Conservation (phyloP, 2,888 invertebrate species). For the Balanococcus diminutus region DNA sequence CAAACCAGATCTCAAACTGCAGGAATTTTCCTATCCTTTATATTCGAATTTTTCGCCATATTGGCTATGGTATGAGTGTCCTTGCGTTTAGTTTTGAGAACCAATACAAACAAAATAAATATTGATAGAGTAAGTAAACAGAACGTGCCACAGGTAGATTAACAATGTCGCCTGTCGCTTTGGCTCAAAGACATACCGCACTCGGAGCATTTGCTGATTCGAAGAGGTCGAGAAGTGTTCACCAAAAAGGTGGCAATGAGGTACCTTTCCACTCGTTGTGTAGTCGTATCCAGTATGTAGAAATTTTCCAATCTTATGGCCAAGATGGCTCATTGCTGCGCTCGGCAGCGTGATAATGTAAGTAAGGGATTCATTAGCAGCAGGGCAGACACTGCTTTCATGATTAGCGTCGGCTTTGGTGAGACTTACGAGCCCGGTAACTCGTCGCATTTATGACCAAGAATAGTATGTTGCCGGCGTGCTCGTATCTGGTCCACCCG, state of each 20-base stretch:
- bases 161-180: neutral
- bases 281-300: neutral
- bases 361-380: neutral
- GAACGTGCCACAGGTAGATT: neutral
- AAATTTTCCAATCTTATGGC: neutral
- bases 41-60: neutral
- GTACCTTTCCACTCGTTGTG: no score
- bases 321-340: neutral
- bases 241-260: neutral
- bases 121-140: neutral
- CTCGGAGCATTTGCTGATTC: neutral
- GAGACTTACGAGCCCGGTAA: neutral
- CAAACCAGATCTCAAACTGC: neutral
- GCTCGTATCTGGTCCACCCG: conserved; percentile 32
- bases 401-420: conserved; percentile 35
- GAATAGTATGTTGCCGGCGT: conserved; percentile 15
- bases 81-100: neutral
- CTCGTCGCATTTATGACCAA: conserved; percentile 28
- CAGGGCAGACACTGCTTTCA: neutral
- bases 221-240: neutral
- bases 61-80: neutral
- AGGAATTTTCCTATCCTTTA: neutral
- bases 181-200: neutral
- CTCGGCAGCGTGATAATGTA: neutral
- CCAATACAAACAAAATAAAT: neutral